Conservation (phyloP, 1,140 invertebrate species). For the Ceratina calcarata region DNA sequence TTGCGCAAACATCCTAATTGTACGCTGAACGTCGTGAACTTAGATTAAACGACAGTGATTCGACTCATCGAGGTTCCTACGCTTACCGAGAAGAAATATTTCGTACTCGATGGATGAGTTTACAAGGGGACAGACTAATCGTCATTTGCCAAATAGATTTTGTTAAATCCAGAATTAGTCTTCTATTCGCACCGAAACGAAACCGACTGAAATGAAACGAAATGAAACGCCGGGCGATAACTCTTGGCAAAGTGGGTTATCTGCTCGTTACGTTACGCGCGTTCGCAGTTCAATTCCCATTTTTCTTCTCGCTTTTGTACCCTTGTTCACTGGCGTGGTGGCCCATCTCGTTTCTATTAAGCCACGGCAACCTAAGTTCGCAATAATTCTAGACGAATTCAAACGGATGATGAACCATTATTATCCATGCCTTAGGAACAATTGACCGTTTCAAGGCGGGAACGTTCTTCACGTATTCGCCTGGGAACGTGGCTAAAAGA, state of each 20-base stretch:
- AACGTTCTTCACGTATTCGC: conserved; percentile 31
- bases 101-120: not conserved
- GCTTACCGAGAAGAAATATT: no score
- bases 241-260: conserved; percentile 43
- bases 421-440: conserved; percentile 30
- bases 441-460: conserved; percentile 34
- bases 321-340: not conserved
- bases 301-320: not conserved
- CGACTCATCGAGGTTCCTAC: no score
- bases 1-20: no score
- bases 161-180: not conserved
- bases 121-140: not conserved
- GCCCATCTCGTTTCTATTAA: no score
- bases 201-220: conserved; percentile 7
- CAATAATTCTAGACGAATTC: conserved; percentile 2
- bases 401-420: conserved; percentile 34
- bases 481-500: not conserved
- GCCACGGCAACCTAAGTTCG: no score
- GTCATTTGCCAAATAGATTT: conserved; percentile 31
- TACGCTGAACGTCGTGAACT: no score
- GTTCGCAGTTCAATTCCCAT: conserved; percentile 8
- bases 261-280: conserved; percentile 28
- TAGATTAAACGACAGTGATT: no score
- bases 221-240: conserved; percentile 30
- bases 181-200: not conserved